Evolutionary conservation across 2,888 invertebrate species (phyloP), one percentile per base, ranked within the genome.

Genomic region (Allacma fusca): DNA sequence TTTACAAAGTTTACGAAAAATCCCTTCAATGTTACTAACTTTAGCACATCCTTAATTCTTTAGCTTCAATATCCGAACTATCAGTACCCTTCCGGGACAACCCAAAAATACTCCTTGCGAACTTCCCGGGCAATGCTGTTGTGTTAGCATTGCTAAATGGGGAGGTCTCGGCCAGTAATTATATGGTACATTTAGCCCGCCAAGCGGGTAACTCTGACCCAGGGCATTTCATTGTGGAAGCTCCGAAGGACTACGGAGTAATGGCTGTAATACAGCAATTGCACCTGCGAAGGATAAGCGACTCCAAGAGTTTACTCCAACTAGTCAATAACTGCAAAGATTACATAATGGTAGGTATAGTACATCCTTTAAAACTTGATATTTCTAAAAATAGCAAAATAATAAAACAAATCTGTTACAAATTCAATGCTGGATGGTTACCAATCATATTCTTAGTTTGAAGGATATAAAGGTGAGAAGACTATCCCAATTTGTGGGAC

Each of bases 191-290:
- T 43, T 64, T 75, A 24, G 75, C 75, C 13, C 65, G 75, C 1
- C 75, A 75, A 67, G 65, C 75, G 9, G 75, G 44, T 12, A 64
- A 75, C 28, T 75, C 75, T n/a, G 75, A 75, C 21, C 65, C 75
- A 4, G 75, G 75, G 1, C 24, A 67, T 24, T 75, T 75, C 23
- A 13, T 44, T 50, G 75, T 75, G 26, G 75, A 75, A 21, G 75
- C 75, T 24, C 75, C 75, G 9, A 65, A 75, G 26, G 44, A 43
- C 28, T 34, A 75, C 13, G 75, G 75, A 16, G 75, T 75, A 12
- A 75, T 75, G 75, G 75, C 75, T 16, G 75, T 75, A 28, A 75
- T 75, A 65, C 75, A 75, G 28, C 67, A 65, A 19, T 43, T 75
- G 64, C 75, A 67, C 24, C 21, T 75, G 13, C 1, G 75, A 26